Base-by-base conservation (phyloP, 2,888 invertebrate genomes). In the Pediacus dermestoides region DNA sequence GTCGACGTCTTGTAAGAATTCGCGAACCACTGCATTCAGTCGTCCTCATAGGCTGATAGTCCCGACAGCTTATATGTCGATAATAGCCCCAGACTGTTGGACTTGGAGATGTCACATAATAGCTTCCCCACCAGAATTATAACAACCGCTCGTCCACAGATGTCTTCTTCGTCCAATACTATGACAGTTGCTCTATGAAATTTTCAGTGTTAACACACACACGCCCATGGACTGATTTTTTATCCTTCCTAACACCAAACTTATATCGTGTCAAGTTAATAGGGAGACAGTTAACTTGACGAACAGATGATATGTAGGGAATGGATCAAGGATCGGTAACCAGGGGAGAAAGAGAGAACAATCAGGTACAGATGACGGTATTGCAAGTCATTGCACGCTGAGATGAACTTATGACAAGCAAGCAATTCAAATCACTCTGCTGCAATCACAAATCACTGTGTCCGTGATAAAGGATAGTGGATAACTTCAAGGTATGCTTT, bases 11-110 rank as follows among this genome's bases (percentile, higher is more conserved):
- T 50, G 54, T 58, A 63, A 66, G 65, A 64, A 64, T 63, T 61
- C 64, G 61, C 63, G 61, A 61, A 55, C 60, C 55, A 53, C 50
- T 60, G 61, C 62, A 60, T 63, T 61, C 63, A 61, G 55, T 64
- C 64, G 64, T 18, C 21, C 21, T 18, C 21, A 18, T 18, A 18
- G 21, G 21, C 21, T 18, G 21, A 18, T 6, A n/a, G 6, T 18
- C n/a, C n/a, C 21, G 21, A 18, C 21, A 18, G 21, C 21, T 18
- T 18, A 6, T 18, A 39, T 36, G 48, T 51, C 52, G 51, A 53
- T 52, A 54, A 53, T 54, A 47, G 56, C 46, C 42, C 22, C 30
- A 32, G 38, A n/a, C 21, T 6, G 6, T n/a, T 18, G 21, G 21
- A 18, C 21, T 18, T 18, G 21, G 21, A 18, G n/a, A 18, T 18